These are phyloP conservation scores for Heteromurus nitidus DNA, from an alignment of 2,888 invertebrate species.

Conservation along the genomic window DNA sequence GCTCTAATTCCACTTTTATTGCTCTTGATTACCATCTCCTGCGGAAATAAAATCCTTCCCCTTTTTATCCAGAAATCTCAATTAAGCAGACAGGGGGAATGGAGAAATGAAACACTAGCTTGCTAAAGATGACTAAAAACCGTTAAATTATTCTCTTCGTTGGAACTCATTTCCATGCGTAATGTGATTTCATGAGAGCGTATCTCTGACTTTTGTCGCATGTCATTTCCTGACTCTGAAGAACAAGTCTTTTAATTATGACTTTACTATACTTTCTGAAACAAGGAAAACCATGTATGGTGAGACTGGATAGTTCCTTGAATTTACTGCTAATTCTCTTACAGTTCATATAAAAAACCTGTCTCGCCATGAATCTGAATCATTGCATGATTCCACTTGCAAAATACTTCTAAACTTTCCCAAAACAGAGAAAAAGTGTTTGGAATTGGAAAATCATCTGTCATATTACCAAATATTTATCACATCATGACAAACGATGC, in stretches of 20 bases:
- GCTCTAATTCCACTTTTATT: conserved; percentile 25
- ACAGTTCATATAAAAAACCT: neutral
- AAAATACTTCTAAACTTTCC: no score
- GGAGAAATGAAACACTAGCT: conserved; percentile 6
- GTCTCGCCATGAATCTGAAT: neutral
- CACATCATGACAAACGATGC: no score
- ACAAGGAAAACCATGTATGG: no score
- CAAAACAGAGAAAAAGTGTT: no score
- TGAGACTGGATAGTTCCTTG: neutral
- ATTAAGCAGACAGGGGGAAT: neutral
- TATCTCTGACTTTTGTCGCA: neutral
- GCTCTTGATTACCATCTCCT: conserved; percentile 40
- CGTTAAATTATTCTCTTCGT: conserved; percentile 26
- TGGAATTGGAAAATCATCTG: no score
- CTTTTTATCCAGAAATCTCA: neutral
- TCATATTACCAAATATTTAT: no score
- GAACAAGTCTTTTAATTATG: no score
- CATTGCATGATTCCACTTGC: no score
- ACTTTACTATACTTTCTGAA: no score
- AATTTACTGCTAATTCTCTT: neutral
- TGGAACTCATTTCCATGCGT: conserved; percentile 2
- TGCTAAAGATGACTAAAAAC: conserved; percentile 33
- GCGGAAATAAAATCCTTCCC: neutral
- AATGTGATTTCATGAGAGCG: neutral
- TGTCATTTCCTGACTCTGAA: no score